A percentile compares a stretch with the other conserved stretches of the same genome.
phyloP scores from a whole-genome alignment of 2,113 vertebrate genomes.

The Neoarius graeffei region DNA sequence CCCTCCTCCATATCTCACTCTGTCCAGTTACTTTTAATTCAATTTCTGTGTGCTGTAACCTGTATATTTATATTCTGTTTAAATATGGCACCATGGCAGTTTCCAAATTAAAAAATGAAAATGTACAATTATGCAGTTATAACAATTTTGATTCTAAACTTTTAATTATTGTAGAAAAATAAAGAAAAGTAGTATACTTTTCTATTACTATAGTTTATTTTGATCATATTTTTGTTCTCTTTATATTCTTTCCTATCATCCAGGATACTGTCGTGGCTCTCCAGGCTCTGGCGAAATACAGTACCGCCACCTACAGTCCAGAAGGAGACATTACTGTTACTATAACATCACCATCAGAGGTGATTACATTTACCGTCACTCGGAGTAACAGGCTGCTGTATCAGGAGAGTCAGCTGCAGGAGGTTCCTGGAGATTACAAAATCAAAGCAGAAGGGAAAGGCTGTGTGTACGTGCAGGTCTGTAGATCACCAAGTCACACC shows the following conservation, averaged over 20 bases:
- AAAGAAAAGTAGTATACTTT: neutral
- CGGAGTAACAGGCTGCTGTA: constrained; percentile 77
- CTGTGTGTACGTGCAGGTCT: constrained; percentile 79
- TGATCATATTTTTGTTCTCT: neutral
- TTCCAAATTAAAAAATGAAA: neutral
- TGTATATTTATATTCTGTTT: neutral
- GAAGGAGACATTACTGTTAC: constrained; percentile 60
- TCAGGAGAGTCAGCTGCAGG: constrained; percentile 74
- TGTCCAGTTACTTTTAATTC: neutral
- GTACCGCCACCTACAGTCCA: constrained; percentile 64
- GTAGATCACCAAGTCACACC: neutral
- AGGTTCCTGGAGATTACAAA: constrained; percentile 71
- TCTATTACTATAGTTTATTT: neutral
- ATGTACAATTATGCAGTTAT: neutral
- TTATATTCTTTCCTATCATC: neutral
- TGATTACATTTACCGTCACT: constrained; percentile 73
- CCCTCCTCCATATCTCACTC: neutral
- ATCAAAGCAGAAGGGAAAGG: constrained; percentile 70
- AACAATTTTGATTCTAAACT: neutral
- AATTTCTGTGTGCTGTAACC: neutral
- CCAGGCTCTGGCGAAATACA: constrained; percentile 83
- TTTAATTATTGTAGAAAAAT: neutral
- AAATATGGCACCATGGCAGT: neutral
- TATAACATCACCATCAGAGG: constrained; percentile 68
- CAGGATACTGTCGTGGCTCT: constrained; percentile 77